Evolutionary conservation across 2,797 vertebrate species (phyloP).

Genomic region (Buceros bicornis): DNA sequence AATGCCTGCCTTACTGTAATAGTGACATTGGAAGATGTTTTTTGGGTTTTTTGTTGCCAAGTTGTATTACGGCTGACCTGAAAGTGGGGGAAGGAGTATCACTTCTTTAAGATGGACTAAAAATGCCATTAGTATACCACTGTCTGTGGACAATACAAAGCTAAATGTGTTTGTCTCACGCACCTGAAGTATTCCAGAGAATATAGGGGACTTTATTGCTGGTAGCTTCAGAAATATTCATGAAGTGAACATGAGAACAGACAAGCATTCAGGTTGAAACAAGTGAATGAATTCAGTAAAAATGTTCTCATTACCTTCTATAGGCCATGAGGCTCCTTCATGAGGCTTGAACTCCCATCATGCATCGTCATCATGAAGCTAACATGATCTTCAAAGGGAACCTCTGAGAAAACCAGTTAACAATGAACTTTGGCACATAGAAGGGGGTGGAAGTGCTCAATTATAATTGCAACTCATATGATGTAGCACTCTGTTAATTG

Average conservation of each 20-base stretch:
- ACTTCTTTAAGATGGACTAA: not conserved
- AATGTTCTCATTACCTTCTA: not conserved
- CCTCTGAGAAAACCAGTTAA: not conserved
- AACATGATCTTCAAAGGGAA: not conserved
- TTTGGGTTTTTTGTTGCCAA: not conserved
- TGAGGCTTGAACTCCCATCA: rapidly evolving
- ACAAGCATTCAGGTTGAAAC: not conserved
- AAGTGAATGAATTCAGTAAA: not conserved
- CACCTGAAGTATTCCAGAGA: not conserved
- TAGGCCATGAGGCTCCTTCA: not conserved
- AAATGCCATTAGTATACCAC: not conserved
- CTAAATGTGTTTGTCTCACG: not conserved
- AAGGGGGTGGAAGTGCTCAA: not conserved
- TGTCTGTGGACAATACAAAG: not conserved
- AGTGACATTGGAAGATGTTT: not conserved
- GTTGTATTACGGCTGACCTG: not conserved
- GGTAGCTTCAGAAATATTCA: not conserved
- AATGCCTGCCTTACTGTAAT: not conserved
- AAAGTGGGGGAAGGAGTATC: not conserved
- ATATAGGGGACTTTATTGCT: not conserved
- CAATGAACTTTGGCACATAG: not conserved
- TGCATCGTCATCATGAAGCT: not conserved
- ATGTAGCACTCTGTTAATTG: not conserved
- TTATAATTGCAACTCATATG: not conserved
- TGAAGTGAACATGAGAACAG: not conserved